Evolutionary conservation across 2,888 invertebrate genomes (phyloP), one percentile per base, ranked within the genome.

Genomic region (Hydrotaea diabolus): DNA sequence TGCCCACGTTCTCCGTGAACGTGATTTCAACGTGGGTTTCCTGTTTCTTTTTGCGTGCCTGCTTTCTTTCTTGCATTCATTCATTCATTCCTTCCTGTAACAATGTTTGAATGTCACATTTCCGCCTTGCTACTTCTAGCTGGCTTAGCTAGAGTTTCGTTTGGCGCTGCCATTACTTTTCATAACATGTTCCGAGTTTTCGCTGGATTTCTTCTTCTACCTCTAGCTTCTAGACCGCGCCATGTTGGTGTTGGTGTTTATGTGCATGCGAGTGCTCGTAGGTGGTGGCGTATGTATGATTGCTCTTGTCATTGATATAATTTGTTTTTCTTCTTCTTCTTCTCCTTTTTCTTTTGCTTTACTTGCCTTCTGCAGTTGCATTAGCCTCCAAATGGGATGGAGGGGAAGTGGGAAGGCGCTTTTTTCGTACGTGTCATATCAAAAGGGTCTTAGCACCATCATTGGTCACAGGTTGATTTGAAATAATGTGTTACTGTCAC

Each of bases 391-490:
- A n/a, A n/a, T n/a, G n/a, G n/a, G n/a, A n/a, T n/a, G n/a, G n/a
- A n/a, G n/a, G 15, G 2, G 15, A 59, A 13, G 13, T 23, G 21
- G 23, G 57, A 31, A 4, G 31, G 31, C 21, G 17, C 2, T 21
- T 21, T 3, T 66, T 80, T 59, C 7, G 31, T 77, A 77, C 77
- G 83, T 83, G 83, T 64, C 73, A 77, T 75, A 76, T 74, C 77
- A 80, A 62, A 59, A 69, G 62, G 80, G 83, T 80, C 73, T 77
- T 80, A 69, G 53, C 73, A 80, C 43, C 49, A 73, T 74, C 69
- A 69, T 53, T 49, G 46, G 73, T 53, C 64, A 69, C 43, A 59
- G 7, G 59, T 23, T 59, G 23, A 26, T 59, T 59, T 59, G 13
- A 21, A 1, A 26, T 59, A 59, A 59, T 59, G 59, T 59, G 59